These are phyloP conservation scores for Pseudomyrmex cubaensis DNA, from an alignment of 1,140 invertebrate species.

Conservation along the genomic window DNA sequence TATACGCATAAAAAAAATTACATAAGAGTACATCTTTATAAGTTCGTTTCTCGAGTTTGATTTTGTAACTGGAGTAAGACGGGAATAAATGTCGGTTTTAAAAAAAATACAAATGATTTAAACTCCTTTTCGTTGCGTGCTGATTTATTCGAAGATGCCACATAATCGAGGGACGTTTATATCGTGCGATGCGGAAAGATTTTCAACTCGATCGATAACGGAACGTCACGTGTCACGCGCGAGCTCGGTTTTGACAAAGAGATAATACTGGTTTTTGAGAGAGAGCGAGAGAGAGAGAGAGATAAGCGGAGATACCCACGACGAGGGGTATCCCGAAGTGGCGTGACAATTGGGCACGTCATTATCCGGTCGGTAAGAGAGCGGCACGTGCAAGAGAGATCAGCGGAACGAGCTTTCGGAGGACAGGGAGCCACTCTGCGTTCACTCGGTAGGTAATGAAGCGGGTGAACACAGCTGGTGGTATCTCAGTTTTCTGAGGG, in stretches of 20 bases:
- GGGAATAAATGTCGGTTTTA: too few relatives aligned
- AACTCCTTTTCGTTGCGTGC: too few relatives aligned
- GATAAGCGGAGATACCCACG: background rate
- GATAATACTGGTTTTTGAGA: background rate
- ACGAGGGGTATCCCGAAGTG: too few relatives aligned
- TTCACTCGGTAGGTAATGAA: constrained; percentile 91
- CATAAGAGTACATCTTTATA: too few relatives aligned
- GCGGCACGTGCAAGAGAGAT: constrained; percentile 35
- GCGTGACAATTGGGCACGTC: constrained; percentile 20
- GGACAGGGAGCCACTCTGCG: constrained; percentile 96
- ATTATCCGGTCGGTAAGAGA: constrained; percentile 66
- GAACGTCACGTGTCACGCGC: background rate
- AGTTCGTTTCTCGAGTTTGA: too few relatives aligned
- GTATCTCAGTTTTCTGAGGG: constrained; percentile 94
- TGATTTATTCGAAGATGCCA: background rate
- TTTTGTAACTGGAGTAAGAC: too few relatives aligned
- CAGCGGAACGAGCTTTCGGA: constrained; percentile 79
- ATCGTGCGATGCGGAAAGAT: background rate
- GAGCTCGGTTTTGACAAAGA: background rate
- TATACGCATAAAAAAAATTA: too few relatives aligned
- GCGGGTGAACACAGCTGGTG: constrained; percentile 99
- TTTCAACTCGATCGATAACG: constrained; percentile 31
- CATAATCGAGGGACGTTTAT: too few relatives aligned
- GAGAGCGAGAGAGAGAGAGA: background rate
- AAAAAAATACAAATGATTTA: too few relatives aligned